phyloP scores from a whole-genome alignment of 2,797 vertebrate genomes.

The Bryconaethiops microstoma region DNA sequence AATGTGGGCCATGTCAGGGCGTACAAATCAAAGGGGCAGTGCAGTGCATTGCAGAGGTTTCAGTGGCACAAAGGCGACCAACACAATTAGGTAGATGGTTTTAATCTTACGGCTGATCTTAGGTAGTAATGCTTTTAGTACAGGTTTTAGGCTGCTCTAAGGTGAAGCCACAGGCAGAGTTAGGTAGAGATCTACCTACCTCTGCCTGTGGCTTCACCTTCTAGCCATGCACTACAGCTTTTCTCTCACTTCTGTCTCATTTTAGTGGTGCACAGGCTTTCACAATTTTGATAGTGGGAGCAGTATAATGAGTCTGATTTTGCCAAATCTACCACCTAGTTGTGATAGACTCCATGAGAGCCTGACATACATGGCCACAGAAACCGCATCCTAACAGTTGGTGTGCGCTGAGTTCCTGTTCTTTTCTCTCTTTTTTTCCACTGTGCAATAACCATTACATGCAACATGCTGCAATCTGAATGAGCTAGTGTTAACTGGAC shows the following conservation, averaged over 20 bases:
- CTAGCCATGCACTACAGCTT: not conserved
- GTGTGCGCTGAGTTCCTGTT: slow-evolving; percentile 49
- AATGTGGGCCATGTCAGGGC: too few relatives aligned
- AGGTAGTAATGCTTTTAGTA: not conserved
- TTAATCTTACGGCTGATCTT: not conserved
- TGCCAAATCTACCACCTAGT: not conserved
- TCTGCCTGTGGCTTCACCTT: not conserved
- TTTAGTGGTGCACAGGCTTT: not conserved
- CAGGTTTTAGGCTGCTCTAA: too few relatives aligned
- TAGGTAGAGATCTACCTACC: not conserved
- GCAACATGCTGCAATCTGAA: slow-evolving; percentile 49
- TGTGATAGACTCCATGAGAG: slow-evolving; percentile 36
- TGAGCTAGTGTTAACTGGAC: slow-evolving; percentile 55
- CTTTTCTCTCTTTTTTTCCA: slow-evolving; percentile 26
- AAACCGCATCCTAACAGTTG: slow-evolving; percentile 22
- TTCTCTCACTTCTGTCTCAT: not conserved
- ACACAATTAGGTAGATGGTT: too few relatives aligned
- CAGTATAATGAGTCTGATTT: slow-evolving; percentile 29
- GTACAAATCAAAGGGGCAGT: too few relatives aligned
- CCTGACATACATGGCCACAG: slow-evolving; percentile 27
- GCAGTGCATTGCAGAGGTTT: too few relatives aligned
- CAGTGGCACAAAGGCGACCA: too few relatives aligned
- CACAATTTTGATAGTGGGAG: slow-evolving; percentile 21
- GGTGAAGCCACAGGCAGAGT: too few relatives aligned
- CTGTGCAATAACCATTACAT: slow-evolving; percentile 50